A percentile compares a stretch with the other conserved stretches of the same genome.
Evolutionary conservation across 2,113 vertebrate species (phyloP).

Genomic region (Pionites leucogaster): DNA sequence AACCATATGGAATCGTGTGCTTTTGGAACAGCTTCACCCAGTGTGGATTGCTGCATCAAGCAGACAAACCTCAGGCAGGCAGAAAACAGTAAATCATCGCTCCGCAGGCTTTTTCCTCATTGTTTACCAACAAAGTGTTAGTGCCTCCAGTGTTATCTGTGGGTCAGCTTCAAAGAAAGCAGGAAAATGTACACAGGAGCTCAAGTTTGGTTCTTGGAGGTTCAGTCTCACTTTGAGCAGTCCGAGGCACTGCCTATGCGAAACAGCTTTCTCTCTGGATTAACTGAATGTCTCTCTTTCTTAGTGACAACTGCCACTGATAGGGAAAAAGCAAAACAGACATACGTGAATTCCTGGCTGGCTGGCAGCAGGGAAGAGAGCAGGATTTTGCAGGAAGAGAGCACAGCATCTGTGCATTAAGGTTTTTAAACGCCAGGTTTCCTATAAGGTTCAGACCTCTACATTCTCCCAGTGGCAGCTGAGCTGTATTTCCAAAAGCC

Average conservation of each 20-base stretch:
- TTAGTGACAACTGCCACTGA: not conserved
- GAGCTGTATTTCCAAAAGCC: not conserved
- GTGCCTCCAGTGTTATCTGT: not conserved
- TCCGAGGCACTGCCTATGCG: not conserved
- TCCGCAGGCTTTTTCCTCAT: not conserved
- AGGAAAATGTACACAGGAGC: not conserved
- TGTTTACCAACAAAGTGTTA: constrained; percentile 11
- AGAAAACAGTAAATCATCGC: constrained; percentile 24
- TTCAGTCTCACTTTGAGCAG: not conserved
- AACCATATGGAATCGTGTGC: not conserved
- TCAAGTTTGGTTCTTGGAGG: not conserved
- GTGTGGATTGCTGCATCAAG: constrained; percentile 2
- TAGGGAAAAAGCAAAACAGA: not conserved
- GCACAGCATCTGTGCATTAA: not conserved
- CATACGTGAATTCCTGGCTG: not conserved
- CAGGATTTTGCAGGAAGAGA: not conserved
- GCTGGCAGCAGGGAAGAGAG: not conserved
- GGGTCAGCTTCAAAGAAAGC: not conserved
- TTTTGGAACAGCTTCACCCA: not conserved
- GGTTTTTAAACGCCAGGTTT: not conserved
- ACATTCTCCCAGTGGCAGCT: not conserved
- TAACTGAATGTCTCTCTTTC: not conserved
- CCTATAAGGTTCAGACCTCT: not conserved
- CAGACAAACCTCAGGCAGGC: not conserved
- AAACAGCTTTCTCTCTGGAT: not conserved